Conservation (phyloP, 1,140 invertebrate genomes). For the Mycetomoellerius zeteki region DNA sequence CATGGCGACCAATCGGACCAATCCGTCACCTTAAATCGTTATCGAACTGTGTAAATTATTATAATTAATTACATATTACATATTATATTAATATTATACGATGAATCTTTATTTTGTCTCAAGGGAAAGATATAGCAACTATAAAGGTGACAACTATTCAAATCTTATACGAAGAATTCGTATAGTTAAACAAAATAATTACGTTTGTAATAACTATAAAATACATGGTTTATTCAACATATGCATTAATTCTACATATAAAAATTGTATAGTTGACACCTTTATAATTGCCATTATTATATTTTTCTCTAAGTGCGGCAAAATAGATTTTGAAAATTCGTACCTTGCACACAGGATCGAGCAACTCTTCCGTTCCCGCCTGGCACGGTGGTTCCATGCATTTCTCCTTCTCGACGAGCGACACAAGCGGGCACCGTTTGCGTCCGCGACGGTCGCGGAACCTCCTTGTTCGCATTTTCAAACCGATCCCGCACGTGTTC, state of each 20-base stretch:
- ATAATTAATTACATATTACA: no score
- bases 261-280: no score
- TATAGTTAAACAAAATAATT: no score
- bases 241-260: no score
- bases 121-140: no score
- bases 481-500: slow-evolving; percentile 93
- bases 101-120: slow-evolving; percentile 20
- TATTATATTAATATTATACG: no score
- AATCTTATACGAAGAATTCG: no score
- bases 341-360: slow-evolving; percentile 88
- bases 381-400: slow-evolving; percentile 91
- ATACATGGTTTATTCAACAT: no score
- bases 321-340: slow-evolving; percentile 5
- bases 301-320: no score
- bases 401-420: slow-evolving; percentile 91
- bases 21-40: slow-evolving; percentile 87
- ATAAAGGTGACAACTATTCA: no score
- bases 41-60: not conserved
- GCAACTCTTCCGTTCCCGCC: slow-evolving; percentile 86
- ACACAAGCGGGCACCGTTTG: slow-evolving; percentile 92
- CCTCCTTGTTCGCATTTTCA: slow-evolving; percentile 91
- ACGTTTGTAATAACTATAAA: no score
- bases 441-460: slow-evolving; percentile 92
- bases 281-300: no score
- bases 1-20: slow-evolving; percentile 93